Conservation (phyloP, 2,113 vertebrate genomes). For the Sphaerodactylus townsendi region DNA sequence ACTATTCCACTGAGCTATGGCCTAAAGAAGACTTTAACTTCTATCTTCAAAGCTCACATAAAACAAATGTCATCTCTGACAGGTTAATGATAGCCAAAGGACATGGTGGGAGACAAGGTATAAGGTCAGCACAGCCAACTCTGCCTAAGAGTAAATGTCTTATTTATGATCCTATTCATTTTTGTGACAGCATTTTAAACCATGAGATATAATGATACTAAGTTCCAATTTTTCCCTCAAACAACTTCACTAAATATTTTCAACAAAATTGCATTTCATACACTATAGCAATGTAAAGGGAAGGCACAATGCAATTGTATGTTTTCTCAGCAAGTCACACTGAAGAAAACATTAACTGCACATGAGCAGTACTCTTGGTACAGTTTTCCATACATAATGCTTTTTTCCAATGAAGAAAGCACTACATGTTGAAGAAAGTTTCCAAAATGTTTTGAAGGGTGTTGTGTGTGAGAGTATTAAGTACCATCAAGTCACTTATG, state of each 20-base stretch:
- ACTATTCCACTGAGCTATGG: not conserved
- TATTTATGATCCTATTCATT: not conserved
- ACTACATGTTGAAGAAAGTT: too few species aligned
- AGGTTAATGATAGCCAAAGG: slow-evolving; percentile 8
- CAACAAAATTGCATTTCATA: not conserved
- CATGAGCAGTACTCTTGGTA: too few species aligned
- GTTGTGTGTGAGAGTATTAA: too few species aligned
- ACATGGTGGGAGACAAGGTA: not conserved
- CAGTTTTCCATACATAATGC: too few species aligned
- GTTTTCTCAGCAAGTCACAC: too few species aligned
- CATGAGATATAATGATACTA: not conserved
- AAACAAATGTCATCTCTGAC: slow-evolving; percentile 5
- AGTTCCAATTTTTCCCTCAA: not conserved
- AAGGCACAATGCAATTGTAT: not conserved
- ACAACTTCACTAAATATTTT: not conserved
- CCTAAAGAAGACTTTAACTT: not conserved
- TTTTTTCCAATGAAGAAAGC: too few species aligned
- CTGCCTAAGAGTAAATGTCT: not conserved
- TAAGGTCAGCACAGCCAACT: not conserved
- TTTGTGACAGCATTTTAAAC: not conserved
- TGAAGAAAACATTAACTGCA: too few species aligned
- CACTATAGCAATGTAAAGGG: not conserved
- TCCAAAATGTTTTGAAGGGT: too few species aligned
- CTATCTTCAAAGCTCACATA: not conserved
- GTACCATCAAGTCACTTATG: too few species aligned